Conservation (phyloP, 2,888 invertebrate genomes). For the Euzophera pinguis region DNA sequence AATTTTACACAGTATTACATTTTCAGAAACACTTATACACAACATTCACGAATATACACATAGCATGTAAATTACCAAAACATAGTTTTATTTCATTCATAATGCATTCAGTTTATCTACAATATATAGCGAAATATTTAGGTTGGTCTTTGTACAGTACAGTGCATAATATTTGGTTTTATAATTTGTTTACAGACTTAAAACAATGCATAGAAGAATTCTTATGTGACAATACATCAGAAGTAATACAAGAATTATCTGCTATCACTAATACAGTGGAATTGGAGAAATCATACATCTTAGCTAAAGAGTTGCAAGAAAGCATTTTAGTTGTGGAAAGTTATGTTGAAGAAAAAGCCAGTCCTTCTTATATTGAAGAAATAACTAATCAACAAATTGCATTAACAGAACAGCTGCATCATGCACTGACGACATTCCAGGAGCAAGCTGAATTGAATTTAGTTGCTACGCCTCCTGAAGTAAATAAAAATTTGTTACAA, state of each 20-base stretch:
- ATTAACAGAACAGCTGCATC: constrained; percentile 29
- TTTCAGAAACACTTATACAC: constrained; percentile 8
- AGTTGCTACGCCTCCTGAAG: constrained; percentile 18
- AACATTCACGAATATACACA: background rate
- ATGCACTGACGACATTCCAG: constrained; percentile 27
- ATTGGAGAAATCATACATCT: constrained; percentile 30
- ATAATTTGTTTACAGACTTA: too few species aligned
- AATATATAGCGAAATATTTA: too few species aligned
- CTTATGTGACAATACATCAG: constrained; percentile 30
- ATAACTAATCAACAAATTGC: constrained; percentile 25
- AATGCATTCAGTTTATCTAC: too few species aligned
- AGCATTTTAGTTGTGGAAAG: constrained; percentile 24
- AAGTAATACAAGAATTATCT: constrained; percentile 32
- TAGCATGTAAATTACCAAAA: too few species aligned
- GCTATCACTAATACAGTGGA: constrained; percentile 25
- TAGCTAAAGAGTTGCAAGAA: constrained; percentile 38
- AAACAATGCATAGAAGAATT: constrained; percentile 40
- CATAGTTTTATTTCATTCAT: too few species aligned
- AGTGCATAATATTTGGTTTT: too few species aligned
- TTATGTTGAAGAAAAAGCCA: constrained; percentile 12
- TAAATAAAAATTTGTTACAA: constrained; percentile 20
- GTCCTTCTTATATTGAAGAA: constrained; percentile 16
- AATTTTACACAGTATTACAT: background rate
- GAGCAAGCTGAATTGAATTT: constrained; percentile 26
- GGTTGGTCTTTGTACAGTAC: too few species aligned